These are phyloP conservation scores for Poeciliopsis presidionis DNA, from an alignment of 2,797 vertebrate species.

Conservation along the genomic window DNA sequence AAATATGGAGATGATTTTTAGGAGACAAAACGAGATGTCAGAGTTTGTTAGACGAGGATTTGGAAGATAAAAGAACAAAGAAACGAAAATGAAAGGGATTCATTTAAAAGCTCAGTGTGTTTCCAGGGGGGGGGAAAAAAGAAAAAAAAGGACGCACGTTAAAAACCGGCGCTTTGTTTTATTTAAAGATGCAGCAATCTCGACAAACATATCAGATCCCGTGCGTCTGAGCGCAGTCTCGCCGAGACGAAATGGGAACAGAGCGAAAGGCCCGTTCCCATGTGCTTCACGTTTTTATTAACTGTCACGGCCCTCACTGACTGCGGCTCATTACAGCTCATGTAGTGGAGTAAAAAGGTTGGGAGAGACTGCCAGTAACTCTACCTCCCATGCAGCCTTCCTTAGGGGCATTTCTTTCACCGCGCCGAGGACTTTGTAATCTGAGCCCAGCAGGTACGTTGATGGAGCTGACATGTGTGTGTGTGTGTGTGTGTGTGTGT, in stretches of 20 bases:
- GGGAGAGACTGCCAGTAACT: conserved; percentile 40
- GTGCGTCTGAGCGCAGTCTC: conserved; percentile 26
- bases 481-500: conserved; percentile 15
- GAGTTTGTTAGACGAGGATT: not conserved
- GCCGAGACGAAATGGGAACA: conserved; percentile 37
- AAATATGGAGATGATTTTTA: conserved; percentile 16
- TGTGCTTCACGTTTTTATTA: conserved; percentile 54
- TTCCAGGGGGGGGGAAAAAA: not conserved
- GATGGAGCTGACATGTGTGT: conserved; percentile 40
- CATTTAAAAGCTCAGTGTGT: conserved; percentile 1
- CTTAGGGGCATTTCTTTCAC: conserved; percentile 63
- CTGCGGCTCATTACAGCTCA: conserved; percentile 61
- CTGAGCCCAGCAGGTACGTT: conserved; percentile 68
- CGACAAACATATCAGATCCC: conserved; percentile 29
- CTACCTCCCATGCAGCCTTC: conserved; percentile 48
- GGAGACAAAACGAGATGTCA: conserved; percentile 8
- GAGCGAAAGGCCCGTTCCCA: conserved; percentile 46
- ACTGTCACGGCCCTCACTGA: conserved; percentile 45
- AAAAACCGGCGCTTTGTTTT: conserved; percentile 25
- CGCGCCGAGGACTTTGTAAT: conserved; percentile 67
- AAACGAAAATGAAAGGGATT: conserved; percentile 14
- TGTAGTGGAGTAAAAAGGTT: conserved; percentile 49
- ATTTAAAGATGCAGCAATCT: conserved; percentile 31
- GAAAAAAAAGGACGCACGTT: not conserved
- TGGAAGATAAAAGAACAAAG: conserved; percentile 18